phyloP scores from a whole-genome alignment of 1,140 invertebrate genomes.

The Zaprionus taronus region DNA sequence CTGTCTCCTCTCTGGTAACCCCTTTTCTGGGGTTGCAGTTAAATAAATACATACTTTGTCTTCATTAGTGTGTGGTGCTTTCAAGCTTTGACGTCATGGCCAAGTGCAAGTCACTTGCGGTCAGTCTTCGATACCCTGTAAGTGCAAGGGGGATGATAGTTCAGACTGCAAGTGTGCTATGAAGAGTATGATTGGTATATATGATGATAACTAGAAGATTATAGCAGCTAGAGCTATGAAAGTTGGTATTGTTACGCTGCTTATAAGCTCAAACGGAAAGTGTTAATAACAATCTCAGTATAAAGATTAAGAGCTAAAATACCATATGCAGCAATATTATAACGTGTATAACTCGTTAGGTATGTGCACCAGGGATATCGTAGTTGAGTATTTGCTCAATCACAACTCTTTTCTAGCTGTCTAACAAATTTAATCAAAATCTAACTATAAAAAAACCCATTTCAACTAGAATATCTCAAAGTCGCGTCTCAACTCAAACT shows the following conservation, averaged over 20 bases:
- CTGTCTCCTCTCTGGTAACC: not conserved
- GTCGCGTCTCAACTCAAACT: not conserved
- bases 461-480: not conserved
- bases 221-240: not conserved
- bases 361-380: not conserved
- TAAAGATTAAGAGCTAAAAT: too few relatives aligned
- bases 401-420: not conserved
- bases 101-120: constrained; percentile 48
- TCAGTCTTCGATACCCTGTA: constrained; percentile 12
- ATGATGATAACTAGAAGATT: not conserved
- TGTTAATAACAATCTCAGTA: not conserved
- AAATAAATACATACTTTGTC: constrained; percentile 60
- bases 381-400: not conserved
- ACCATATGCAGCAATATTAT: not conserved
- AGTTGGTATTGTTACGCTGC: not conserved
- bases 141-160: not conserved
- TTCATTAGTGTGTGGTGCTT: constrained; percentile 57
- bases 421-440: not conserved
- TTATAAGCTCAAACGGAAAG: not conserved
- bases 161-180: not conserved
- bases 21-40: constrained; percentile 17
- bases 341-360: not conserved
- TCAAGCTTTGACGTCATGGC: constrained; percentile 60
- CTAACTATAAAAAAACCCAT: not conserved
- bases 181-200: not conserved